Conservation (phyloP, 2,888 invertebrate genomes). For the Homarus gammarus region DNA sequence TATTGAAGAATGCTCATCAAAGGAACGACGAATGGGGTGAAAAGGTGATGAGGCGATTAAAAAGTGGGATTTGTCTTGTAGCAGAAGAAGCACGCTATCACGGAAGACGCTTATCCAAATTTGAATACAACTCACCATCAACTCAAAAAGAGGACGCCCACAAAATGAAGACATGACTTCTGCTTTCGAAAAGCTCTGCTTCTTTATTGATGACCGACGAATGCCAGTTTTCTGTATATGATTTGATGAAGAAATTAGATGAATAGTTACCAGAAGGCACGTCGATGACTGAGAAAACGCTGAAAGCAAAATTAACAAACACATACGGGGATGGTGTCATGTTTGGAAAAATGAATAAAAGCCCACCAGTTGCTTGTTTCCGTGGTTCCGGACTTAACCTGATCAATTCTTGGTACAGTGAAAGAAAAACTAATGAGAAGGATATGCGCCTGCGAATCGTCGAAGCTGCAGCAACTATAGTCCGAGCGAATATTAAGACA, state of each 20-base stretch:
- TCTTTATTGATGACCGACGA: too few relatives aligned
- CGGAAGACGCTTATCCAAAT: too few relatives aligned
- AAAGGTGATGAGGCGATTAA: too few relatives aligned
- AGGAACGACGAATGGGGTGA: too few relatives aligned
- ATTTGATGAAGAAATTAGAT: constrained; percentile 9
- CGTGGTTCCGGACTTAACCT: neutral
- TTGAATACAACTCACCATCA: constrained; percentile 76
- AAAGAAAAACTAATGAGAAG: neutral
- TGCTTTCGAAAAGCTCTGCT: too few relatives aligned
- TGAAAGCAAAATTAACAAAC: too few relatives aligned
- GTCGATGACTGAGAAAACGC: neutral
- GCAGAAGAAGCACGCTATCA: too few relatives aligned
- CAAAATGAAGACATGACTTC: constrained; percentile 54
- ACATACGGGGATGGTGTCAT: neutral
- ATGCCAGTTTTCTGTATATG: neutral
- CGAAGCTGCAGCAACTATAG: constrained; percentile 23
- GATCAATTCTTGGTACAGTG: neutral
- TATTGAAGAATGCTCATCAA: too few relatives aligned
- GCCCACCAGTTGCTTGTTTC: neutral
- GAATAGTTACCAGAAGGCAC: constrained; percentile 2
- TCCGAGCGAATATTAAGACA: neutral
- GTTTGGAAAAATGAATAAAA: neutral
- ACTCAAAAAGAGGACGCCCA: constrained; percentile 73
- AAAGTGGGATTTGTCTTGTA: too few relatives aligned
- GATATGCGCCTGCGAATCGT: neutral